Evolutionary conservation across 2,888 invertebrate genomes (phyloP).

Genomic region (Carterocephalus palaemon): DNA sequence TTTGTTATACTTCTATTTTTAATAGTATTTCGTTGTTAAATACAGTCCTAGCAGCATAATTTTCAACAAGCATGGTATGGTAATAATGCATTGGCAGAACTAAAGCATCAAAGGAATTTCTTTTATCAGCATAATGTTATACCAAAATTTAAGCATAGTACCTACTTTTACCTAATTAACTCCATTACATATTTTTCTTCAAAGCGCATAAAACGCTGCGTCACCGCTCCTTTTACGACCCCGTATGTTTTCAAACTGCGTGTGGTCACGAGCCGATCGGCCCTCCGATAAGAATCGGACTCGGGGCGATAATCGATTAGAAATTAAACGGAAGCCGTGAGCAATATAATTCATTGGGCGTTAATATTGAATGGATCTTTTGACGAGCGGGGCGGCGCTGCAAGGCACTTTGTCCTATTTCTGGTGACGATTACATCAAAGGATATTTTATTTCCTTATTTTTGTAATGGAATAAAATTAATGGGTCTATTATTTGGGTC

Average conservation of each 20-base stretch:
- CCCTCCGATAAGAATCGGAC: slow-evolving; percentile 49
- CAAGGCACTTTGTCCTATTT: slow-evolving; percentile 21
- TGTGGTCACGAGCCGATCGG: slow-evolving; percentile 50
- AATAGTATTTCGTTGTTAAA: too few relatives aligned
- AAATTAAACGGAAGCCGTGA: slow-evolving; percentile 41
- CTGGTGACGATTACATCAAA: not conserved
- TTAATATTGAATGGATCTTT: slow-evolving; percentile 31
- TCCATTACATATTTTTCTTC: not conserved
- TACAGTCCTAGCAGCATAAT: too few relatives aligned
- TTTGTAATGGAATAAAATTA: too few relatives aligned
- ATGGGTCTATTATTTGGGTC: too few relatives aligned
- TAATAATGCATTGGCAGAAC: not conserved
- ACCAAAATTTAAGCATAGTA: not conserved
- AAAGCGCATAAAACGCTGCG: not conserved
- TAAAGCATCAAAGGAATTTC: not conserved
- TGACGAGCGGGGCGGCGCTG: slow-evolving; percentile 9
- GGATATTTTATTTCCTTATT: too few relatives aligned
- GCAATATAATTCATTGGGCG: slow-evolving; percentile 42
- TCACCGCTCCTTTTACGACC: not conserved
- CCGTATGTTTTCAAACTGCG: slow-evolving; percentile 32
- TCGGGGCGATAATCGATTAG: slow-evolving; percentile 42
- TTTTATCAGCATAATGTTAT: not conserved
- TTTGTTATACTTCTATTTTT: too few relatives aligned
- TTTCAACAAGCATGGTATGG: not conserved
- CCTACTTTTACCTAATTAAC: not conserved